Evolutionary conservation across 2,797 vertebrate species (phyloP), one percentile per base, ranked within the genome.

Genomic region (Molossus molossus): DNA sequence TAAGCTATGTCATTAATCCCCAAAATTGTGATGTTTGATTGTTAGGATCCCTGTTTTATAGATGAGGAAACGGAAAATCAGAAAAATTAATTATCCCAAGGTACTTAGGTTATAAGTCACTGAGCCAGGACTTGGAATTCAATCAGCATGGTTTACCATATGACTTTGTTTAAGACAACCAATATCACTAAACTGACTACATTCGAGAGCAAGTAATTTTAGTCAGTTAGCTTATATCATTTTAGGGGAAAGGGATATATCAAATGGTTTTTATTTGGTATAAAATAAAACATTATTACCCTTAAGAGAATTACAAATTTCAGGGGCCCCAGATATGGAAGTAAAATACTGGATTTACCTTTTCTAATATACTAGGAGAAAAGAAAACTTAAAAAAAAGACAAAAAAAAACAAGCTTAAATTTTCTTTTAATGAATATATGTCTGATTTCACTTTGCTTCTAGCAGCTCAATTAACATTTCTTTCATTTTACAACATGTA

Each of bases 391-490:
- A 4, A 82, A 85, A 81, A 70, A 77, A 67, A 64, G 62, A 67
- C 53, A 79, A 79, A 84, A 75, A 70, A 83, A 67, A 75, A 14
- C 9, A 18, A 82, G 29, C 15, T 62, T 89, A 80, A 75, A 73
- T 87, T 79, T 92, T 4, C 14, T 65, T 92, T 83, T 70, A 27
- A 70, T 60, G n/a, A 37, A 21, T 62, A 62, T 73, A 27, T 53
- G 2, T 90, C 62, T 94, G 18, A 73, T 17, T 88, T 93, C 40
- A 85, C 40, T 93, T 77, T 80, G 5, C 2, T 40, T 92, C 55
- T 92, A 89, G n/a, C 21, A 96, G 57, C 5, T 4, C 58, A 87
- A 73, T 94, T 86, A 96, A 23, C 33, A 91, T 67, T 90, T 48
- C 40, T 89, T 94, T 91, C 7, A 83, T 95, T 91, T 86, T 94